Percentiles rank a stretch among this genome's conserved stretches.
phyloP scores from a whole-genome alignment of 2,797 vertebrate species.

The Melanogrammus aeglefinus region DNA sequence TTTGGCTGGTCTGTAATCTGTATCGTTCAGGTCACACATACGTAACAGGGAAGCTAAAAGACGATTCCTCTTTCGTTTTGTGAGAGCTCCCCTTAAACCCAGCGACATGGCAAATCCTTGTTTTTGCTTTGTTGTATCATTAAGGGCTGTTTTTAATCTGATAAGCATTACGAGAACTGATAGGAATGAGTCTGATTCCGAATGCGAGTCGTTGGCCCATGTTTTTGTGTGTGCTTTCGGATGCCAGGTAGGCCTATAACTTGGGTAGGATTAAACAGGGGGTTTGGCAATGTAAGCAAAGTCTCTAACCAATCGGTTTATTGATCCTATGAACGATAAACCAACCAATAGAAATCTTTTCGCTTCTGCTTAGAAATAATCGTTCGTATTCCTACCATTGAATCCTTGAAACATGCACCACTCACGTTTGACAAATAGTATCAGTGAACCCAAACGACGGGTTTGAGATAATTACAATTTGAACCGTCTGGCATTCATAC shows the following conservation, averaged over 20 bases:
- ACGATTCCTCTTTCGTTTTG: neutral
- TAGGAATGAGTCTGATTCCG: neutral
- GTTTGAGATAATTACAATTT: no score
- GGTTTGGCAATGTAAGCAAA: neutral
- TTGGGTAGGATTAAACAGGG: neutral
- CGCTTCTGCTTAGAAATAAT: no score
- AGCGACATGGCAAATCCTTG: neutral
- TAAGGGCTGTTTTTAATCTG: no score
- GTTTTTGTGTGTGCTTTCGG: neutral
- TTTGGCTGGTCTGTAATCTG: neutral
- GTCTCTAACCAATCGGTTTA: no score
- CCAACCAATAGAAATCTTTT: no score
- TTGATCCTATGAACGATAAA: no score
- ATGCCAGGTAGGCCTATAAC: neutral
- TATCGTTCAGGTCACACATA: neutral
- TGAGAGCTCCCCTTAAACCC: neutral
- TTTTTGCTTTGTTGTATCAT: neutral
- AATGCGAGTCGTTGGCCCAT: neutral
- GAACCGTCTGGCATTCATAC: no score
- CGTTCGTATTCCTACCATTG: no score
- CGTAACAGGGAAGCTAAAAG: neutral
- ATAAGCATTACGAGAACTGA: neutral
- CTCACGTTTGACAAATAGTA: no score
- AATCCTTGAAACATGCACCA: no score
- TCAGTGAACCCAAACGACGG: no score